Percentiles rank a stretch among this genome's conserved stretches.
phyloP scores from a whole-genome alignment of 2,888 invertebrate genomes.

The Gisinianus flammeolus region DNA sequence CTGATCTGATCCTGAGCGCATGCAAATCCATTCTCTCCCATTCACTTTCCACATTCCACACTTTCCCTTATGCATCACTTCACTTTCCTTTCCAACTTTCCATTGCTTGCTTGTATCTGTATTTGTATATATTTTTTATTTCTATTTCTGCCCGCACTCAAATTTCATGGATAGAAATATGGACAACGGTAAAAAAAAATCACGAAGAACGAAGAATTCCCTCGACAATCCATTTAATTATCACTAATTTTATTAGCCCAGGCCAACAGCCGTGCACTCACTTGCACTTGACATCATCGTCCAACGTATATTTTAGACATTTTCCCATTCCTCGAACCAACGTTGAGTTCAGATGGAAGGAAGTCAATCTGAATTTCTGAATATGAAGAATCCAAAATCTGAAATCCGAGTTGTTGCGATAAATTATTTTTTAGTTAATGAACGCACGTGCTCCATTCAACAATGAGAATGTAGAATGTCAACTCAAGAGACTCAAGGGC shows the following conservation, averaged over 20 bases:
- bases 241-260: conserved; percentile 8
- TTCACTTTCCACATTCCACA: not conserved
- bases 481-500: not conserved
- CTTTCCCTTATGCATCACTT: not conserved
- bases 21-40: not conserved
- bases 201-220: not conserved
- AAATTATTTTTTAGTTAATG: not conserved
- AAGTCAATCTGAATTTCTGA: not conserved
- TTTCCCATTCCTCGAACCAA: not conserved
- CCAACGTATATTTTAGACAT: too few species aligned
- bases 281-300: not conserved
- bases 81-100: not conserved
- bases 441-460: not conserved
- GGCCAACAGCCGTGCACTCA: not conserved
- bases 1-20: not conserved
- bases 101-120: not conserved
- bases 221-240: conserved; percentile 5
- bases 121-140: not conserved
- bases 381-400: not conserved
- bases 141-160: too few species aligned
- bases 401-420: not conserved
- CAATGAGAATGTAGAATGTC: too few species aligned
- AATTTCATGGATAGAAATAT: too few species aligned
- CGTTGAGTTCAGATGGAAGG: not conserved
- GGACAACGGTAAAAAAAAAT: not conserved